Evolutionary conservation across 2,888 invertebrate species (phyloP), one percentile per base, ranked within the genome.

Genomic region (Melanchra persicariae): DNA sequence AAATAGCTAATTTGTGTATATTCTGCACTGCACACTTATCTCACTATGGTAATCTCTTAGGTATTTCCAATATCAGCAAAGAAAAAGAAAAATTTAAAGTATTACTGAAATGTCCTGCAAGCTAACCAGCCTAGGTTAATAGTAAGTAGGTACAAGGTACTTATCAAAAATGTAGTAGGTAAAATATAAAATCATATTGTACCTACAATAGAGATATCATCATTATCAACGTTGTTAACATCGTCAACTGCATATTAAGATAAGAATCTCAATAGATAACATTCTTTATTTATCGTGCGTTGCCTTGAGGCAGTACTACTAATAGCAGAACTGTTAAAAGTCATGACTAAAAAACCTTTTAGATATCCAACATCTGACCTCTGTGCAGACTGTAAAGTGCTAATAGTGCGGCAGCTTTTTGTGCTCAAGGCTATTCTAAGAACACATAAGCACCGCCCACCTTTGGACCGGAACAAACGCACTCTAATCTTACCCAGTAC

Each of bases 101-200:
- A 43, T 4, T 4, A n/a, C n/a, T 17, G 19, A 26, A 17, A 17
- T 52, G 24, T 7, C 24, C 24, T 8, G 24, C 12, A 52, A 24
- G 22, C 15, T 30, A 12, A 22, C 22, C 4, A 8, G 12, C 1
- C 22, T 49, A 49, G 1, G 22, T 12, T 12, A 52, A 4, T 52
- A 51, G 51, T 52, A 17, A n/a, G n/a, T n/a, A n/a, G n/a, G n/a
- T n/a, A n/a, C 54, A 17, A n/a, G 6, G n/a, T 34, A 5, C 55
- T 34, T 57, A 76, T 77, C 37, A 12, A n/a, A 52, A 74, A 59
- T 54, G 17, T 26, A 49, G 61, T 62, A 75, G 62, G n/a, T n/a
- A n/a, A n/a, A n/a, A n/a, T n/a, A n/a, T 40, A 6, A 30, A 22
- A 59, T 51, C 34, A 59, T 40, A 47, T 67, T 47, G 34, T 77